These are phyloP conservation scores for Myiotriccus ornatus DNA, from an alignment of 2,797 vertebrate genomes.

Conservation along the genomic window DNA sequence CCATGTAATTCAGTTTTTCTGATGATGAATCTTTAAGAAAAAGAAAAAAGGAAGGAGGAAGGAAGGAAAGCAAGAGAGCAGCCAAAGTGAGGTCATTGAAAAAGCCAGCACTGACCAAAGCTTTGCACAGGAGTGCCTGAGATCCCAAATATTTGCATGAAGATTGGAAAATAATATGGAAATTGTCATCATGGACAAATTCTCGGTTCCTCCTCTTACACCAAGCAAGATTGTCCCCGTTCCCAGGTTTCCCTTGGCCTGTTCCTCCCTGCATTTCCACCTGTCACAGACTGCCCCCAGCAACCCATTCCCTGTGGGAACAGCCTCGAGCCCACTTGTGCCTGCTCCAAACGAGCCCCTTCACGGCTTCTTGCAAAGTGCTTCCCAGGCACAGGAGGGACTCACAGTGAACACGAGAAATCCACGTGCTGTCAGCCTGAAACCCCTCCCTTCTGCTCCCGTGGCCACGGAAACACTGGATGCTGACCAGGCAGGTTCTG, in stretches of 20 bases:
- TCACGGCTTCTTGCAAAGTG: not conserved
- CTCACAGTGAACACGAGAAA: not conserved
- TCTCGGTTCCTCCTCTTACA: not conserved
- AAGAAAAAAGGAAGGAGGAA: not conserved
- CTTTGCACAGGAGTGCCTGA: not conserved
- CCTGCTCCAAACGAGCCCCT: not conserved
- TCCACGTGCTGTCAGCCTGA: not conserved
- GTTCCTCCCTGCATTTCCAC: not conserved
- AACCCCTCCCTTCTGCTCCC: not conserved
- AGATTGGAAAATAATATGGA: not conserved
- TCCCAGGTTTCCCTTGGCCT: not conserved
- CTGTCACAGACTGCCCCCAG: not conserved
- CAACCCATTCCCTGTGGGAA: not conserved
- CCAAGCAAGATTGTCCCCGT: not conserved
- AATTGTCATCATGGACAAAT: not conserved
- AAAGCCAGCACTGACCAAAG: not conserved
- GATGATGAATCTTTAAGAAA: not conserved
- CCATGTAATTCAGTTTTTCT: constrained; percentile 10
- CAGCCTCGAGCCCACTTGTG: too few species aligned
- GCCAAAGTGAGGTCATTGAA: not conserved
- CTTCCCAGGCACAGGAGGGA: not conserved
- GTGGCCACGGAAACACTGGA: not conserved
- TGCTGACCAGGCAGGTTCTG: not conserved
- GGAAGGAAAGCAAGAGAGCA: not conserved
- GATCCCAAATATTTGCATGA: not conserved